Percentiles rank a stretch among this genome's conserved stretches.
Conservation (phyloP, 1,140 invertebrate genomes). For the Magallana ariakensis region DNA sequence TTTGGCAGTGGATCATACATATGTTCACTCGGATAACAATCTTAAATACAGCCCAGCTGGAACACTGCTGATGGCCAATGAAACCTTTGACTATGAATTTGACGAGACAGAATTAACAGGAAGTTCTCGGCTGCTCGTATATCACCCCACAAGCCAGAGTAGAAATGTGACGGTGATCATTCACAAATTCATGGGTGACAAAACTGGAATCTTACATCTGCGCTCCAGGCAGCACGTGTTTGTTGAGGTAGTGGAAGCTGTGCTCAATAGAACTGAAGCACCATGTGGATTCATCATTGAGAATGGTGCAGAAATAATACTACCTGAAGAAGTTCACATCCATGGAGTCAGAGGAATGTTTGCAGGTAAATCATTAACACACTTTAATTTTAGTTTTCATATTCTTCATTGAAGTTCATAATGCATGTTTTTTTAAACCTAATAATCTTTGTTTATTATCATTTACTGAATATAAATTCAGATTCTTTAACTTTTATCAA, state of each 20-base stretch:
- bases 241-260: conserved; percentile 71
- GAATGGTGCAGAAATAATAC: conserved; percentile 65
- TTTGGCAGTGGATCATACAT: conserved; percentile 69
- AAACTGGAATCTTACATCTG: conserved; percentile 70
- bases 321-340: conserved; percentile 68
- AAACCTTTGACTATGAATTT: conserved; percentile 65
- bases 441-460: no score
- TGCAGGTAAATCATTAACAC: conserved; percentile 47
- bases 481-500: no score
- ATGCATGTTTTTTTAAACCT: no score
- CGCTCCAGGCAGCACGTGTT: conserved; percentile 67
- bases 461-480: no score
- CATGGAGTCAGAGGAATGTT: conserved; percentile 72
- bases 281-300: conserved; percentile 72
- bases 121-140: conserved; percentile 66
- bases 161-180: conserved; percentile 61
- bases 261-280: conserved; percentile 70
- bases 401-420: no score
- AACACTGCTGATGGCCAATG: conserved; percentile 65
- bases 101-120: conserved; percentile 72
- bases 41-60: conserved; percentile 64
- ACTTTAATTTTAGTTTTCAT: neutral
- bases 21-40: conserved; percentile 68
- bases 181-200: conserved; percentile 72
- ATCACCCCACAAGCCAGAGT: conserved; percentile 60